Base-by-base conservation (phyloP, 2,113 vertebrate species). In the Leucosticte australis region DNA sequence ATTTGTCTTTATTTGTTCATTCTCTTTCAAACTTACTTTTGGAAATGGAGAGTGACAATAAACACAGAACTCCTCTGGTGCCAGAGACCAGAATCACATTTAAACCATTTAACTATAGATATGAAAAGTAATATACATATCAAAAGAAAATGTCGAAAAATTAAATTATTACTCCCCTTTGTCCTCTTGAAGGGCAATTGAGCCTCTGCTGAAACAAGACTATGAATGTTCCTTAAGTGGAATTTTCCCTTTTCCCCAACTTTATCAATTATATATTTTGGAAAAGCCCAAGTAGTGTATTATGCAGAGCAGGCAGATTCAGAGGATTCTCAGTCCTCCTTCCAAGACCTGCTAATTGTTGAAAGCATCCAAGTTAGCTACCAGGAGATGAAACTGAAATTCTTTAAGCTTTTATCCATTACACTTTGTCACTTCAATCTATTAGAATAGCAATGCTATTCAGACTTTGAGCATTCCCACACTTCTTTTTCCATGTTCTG, bases 231-330 rank as follows among this genome's bases (percentile, higher is more conserved):
- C 19, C 53, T 76, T 76, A 53, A 70, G 31, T 70, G 31, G 35
- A 91, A 76, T 77, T 94, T 93, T 64, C 31, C 27, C 16, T 80
- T 94, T 92, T 46, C 33, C 24, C 24, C 47, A 83, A 4, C 24
- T 75, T 88, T 59, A 85, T 89, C 41, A 87, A 65, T 89, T 83
- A 67, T 41, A n/a, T 90, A 84, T 91, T 93, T 93, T 75, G 23
- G 23, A 62, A 87, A 93, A 95, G 22, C 80, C 87, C 80, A 87
- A 85, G 76, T 30, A 11, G 17, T 8, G 7, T 74, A 18, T 68
- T 82, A 37, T 41, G 27, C 9, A 53, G 11, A 31, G 11, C 20
- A 52, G 42, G 41, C 11, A 92, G 33, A 63, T 68, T 67, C 44
- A 53, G 68, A 94, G 52, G 89, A 76, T 42, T 62, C 35, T 31